Base-by-base conservation (phyloP, 2,888 invertebrate species). In the Melieria crassipennis region DNA sequence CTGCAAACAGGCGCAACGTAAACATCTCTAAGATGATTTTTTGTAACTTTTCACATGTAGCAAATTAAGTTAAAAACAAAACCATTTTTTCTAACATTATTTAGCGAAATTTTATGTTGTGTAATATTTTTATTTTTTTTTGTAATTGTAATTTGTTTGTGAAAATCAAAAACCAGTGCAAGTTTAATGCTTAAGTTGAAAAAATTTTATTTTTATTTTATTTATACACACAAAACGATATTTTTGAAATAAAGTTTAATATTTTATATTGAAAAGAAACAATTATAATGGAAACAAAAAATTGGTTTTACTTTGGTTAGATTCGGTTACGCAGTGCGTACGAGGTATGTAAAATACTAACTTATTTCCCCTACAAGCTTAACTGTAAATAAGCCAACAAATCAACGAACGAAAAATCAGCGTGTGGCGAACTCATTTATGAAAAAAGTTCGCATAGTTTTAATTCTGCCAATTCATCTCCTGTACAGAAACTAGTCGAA, bases 91-190 rank as follows among this genome's bases (percentile, higher is more conserved):
- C 30, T 30, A 30, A 73, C 74, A 57, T 77, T 77, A 80, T 79
- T 81, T 82, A 81, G 81, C 77, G 74, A 83, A 82, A 62, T 62
- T 81, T 80, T 79, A 77, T 80, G 73, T 60, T 67, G 30, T 30
- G 30, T 30, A 65, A 64, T 13, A 16, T 47, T 63, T 74, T 72
- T 65, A 73, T 72, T 64, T 71, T 73, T 67, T 73, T 70, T 71
- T 70, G 73, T 61, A 58, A 43, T 47, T 69, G 43, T 55, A 69
- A 66, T 69, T 61, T 50, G 60, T 67, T 65, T 55, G 65, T 60
- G 61, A 70, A 71, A 61, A 71, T 68, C 66, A 70, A 73, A 75
- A 69, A 69, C 74, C 75, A 75, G 76, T 77, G 76, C 76, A 77
- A 77, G 73, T 73, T 70, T 46, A 71, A 65, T 70, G 56, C 48